Percentiles rank a stretch among this genome's conserved stretches.
These are phyloP conservation scores for Sisor rabdophorus DNA, from an alignment of 2,113 vertebrate species.

Conservation along the genomic window DNA sequence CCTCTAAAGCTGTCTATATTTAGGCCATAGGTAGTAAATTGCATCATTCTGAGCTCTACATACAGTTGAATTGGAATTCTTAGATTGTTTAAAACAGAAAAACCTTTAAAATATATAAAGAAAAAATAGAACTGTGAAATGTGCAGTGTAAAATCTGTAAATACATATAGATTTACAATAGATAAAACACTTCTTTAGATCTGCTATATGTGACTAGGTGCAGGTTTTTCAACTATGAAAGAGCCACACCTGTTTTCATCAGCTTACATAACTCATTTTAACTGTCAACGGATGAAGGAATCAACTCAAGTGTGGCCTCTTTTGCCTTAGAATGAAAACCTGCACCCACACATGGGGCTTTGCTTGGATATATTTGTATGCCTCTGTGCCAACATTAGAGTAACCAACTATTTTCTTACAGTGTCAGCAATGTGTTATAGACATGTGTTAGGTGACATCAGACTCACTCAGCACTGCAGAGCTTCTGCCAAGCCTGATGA, in stretches of 20 bases:
- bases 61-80: not conserved
- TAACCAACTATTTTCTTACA: not conserved
- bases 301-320: not conserved
- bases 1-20: not conserved
- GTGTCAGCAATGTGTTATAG: not conserved
- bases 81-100: not conserved
- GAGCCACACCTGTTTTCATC: not conserved
- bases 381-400: not conserved
- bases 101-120: not conserved
- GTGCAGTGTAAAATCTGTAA: not conserved
- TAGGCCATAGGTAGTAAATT: not conserved
- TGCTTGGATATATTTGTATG: not conserved
- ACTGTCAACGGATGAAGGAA: not conserved
- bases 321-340: not conserved
- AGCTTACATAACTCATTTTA: not conserved
- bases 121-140: not conserved
- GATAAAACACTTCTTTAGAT: not conserved
- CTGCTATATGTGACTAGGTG: not conserved
- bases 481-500: slow-evolving; percentile 95
- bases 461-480: slow-evolving; percentile 90
- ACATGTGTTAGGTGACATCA: not conserved
- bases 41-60: not conserved
- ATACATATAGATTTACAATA: not conserved
- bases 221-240: not conserved
- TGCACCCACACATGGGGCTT: not conserved